phyloP scores from a whole-genome alignment of 2,888 invertebrate species.

The Chaitophorus viminalis region DNA sequence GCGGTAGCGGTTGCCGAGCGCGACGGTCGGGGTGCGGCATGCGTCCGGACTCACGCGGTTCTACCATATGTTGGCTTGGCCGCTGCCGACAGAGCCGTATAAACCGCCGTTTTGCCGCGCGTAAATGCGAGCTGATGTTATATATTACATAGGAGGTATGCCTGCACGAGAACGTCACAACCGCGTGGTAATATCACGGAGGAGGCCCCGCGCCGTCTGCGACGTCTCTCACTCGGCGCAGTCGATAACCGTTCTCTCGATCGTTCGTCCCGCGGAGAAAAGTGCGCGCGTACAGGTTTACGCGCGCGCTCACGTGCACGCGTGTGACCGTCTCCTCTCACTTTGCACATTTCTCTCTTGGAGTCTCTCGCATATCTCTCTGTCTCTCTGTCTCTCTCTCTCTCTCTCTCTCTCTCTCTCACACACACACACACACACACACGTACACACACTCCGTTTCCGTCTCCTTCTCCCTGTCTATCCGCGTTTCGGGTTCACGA shows the following conservation, averaged over 20 bases:
- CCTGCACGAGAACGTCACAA: background rate
- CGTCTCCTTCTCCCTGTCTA: background rate
- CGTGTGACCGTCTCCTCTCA: conserved; percentile 38
- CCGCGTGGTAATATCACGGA: background rate
- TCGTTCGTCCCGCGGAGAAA: conserved; percentile 29
- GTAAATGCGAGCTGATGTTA: background rate
- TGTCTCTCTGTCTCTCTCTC: background rate
- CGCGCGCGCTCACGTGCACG: conserved; percentile 7
- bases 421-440: too few relatives aligned
- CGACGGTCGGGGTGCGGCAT: background rate
- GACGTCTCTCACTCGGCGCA: background rate
- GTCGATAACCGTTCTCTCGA: conserved; percentile 34
- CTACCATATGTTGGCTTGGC: background rate
- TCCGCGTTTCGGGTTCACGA: conserved; percentile 46
- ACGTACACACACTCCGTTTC: too few relatives aligned
- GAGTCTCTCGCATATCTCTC: background rate
- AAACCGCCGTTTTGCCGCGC: background rate
- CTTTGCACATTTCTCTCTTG: conserved; percentile 11
- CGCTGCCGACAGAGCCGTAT: background rate
- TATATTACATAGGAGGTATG: too few relatives aligned
- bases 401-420: background rate
- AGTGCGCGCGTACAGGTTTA: conserved; percentile 43
- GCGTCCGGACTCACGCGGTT: background rate
- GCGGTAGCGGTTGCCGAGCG: background rate
- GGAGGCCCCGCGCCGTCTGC: background rate